Evolutionary conservation across 2,113 vertebrate genomes (phyloP), one percentile per base, ranked within the genome.

Genomic region (Melanocharis versteri): DNA sequence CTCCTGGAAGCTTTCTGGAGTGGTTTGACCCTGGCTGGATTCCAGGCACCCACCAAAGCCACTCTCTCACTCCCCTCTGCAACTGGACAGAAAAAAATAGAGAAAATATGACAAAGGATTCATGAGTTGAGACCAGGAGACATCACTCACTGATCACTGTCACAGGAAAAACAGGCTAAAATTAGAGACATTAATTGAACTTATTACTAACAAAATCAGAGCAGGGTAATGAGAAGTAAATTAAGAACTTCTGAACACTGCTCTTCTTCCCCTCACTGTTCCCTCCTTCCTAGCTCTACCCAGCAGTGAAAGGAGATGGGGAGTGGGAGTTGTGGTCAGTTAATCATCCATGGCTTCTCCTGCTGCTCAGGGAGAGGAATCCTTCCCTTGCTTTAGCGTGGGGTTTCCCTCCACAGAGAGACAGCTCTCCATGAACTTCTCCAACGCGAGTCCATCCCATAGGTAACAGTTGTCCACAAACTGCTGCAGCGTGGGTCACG

Each of bases 251-350:
- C 19, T 24, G 23, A 64, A 26, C 10, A 6, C n/a, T 51, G 6
- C 30, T 51, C 3, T 24, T 42, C 22, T 54, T 64, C 5, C 18
- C 23, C 8, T 0, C 18, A 45, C 21, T 27, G 6, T 19, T 80
- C 6, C 22, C 10, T 57, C 11, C 23, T 47, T 57, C 42, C 3
- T 28, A 57, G 13, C n/a, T 66, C 15, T 30, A 31, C 9, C 15
- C 37, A 60, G 66, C 0, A 0, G 20, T 15, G 11, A 51, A 83
- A 15, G 33, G 31, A 71, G 66, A 16, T 10, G 17, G 6, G 33
- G 19, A 51, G 17, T 21, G 16, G 16, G 4, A 4, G 2, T 20
- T 42, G 15, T 51, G 26, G 13, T 53, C 37, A 26, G 1, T 83
- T 31, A 35, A 10, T 42, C 13, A 60, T 30, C 45, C 21, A 10